Conservation (phyloP, 2,113 vertebrate genomes). For the Hepsetus odoe region DNA sequence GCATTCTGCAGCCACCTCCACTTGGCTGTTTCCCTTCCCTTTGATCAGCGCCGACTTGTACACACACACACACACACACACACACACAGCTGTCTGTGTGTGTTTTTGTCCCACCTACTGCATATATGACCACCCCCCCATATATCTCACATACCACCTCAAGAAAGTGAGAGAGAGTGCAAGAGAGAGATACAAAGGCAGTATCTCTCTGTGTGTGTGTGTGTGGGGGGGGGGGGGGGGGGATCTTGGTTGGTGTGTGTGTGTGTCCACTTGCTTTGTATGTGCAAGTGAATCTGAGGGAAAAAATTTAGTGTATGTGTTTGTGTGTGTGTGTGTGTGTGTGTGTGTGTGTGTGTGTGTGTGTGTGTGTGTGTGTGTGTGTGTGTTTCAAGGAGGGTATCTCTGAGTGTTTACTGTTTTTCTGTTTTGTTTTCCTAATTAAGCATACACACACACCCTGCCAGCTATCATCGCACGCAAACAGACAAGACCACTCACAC, state of each 20-base stretch:
- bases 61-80: slow-evolving; percentile 46
- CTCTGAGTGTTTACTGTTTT: slow-evolving; percentile 45
- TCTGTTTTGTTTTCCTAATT: slow-evolving; percentile 43
- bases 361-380: slow-evolving; percentile 28
- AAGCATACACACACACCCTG: slow-evolving; percentile 28
- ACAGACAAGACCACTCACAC: slow-evolving; percentile 59
- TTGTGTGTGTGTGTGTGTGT: no score
- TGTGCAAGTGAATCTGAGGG: background rate
- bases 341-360: background rate
- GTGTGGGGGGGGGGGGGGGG: no score
- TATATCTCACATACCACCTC: slow-evolving; percentile 30
- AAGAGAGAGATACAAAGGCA: background rate
- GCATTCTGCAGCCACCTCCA: slow-evolving; percentile 61
- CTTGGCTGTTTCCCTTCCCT: slow-evolving; percentile 58
- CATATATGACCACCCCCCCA: slow-evolving; percentile 56
- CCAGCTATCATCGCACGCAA: slow-evolving; percentile 30
- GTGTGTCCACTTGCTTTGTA: slow-evolving; percentile 26
- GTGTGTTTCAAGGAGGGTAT: background rate
- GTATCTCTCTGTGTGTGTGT: no score
- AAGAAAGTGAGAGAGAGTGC: slow-evolving; percentile 35
- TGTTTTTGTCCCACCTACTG: slow-evolving; percentile 75
- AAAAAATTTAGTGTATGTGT: background rate
- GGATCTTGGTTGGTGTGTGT: background rate
- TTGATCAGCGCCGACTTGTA: slow-evolving; percentile 52
- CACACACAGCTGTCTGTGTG: slow-evolving; percentile 70